Base-by-base conservation (phyloP, 2,888 invertebrate genomes). In the Crepidodera aurea region DNA sequence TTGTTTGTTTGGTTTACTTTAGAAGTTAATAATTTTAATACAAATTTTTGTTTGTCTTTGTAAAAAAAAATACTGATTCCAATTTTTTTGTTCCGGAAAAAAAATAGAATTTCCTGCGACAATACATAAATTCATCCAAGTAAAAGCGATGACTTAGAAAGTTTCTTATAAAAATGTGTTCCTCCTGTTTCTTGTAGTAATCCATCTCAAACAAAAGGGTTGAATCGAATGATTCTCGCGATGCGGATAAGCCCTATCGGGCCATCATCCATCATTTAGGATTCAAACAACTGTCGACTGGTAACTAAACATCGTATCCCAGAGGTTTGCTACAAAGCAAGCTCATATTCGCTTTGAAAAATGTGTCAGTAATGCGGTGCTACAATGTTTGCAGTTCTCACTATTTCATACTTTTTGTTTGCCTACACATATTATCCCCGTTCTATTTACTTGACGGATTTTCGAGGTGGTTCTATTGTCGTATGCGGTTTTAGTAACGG, bases 321-420 rank as follows among this genome's bases (percentile, higher is more conserved):
- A 48, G 53, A 66, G 53, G 59, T 50, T 57, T 32, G 54, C 58
- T 42, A 32, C 58, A 51, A 54, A 57, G 48, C 54, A 22, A 58
- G 37, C 48, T 51, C 42, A 56, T 44, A 37, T 57, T 39, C 51
- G 53, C 32, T 48, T 34, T 57, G 61, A 65, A 69, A 71, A 66
- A 68, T 69, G 70, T 68, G 66, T 64, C 56, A 46, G 56, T 64
- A 66, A 70, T 63, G 62, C 64, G 62, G 65, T 62, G 40, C 55
- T 54, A 66, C 54, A 65, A 54, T 73, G 72, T 73, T 73, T 73
- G 71, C 71, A 68, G 70, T 73, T 73, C 73, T 73, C 73, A 73
- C 73, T 73, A 67, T 66, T 68, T 64, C 64, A 66, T 66, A 67
- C 66, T 62, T 63, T 61, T 69, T 71, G 71, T 73, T 70, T 71